Evolutionary conservation across 2,113 vertebrate species (phyloP), one percentile per base, ranked within the genome.

Genomic region (Erythrocercus mccallii): DNA sequence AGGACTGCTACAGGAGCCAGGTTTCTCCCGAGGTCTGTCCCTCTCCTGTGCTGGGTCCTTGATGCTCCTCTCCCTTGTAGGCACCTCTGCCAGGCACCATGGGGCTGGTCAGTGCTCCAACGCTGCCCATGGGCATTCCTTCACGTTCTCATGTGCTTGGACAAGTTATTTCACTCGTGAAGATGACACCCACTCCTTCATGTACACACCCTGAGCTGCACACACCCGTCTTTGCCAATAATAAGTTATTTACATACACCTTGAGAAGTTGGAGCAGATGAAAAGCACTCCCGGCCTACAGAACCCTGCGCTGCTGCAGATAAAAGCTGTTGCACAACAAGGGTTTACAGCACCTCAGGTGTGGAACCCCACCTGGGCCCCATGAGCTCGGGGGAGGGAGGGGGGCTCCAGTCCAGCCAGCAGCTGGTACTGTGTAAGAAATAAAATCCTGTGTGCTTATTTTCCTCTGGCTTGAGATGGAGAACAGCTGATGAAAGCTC

Each of bases 21-120:
- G 47, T 6, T 14, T 21, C 21, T 35, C 3, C 2, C 0, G 0
- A 44, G 58, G 31, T 30, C 1, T 3, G 20, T 35, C 50, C 47
- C 40, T 44, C 13, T 69, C 45, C 40, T n/a, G 38, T n/a, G 6
- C 11, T 20, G 3, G 11, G 23, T 40, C 65, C 53, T 51, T 17
- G 58, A 9, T 19, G 35, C 50, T 73, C 28, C 0, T 22, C 53
- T 3, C 12, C 45, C 40, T 35, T 1, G 10, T 0, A 11, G 66
- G 53, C 38, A 44, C 19, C 60, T 82, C 61, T 33, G 76, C 45
- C 51, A n/a, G 42, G 35, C 35, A 6, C 60, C 37, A 1, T 0
- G 4, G 42, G 23, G 16, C 5, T 7, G 68, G 45, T 50, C 73
- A 44, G 31, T 5, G 37, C 15, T n/a, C 56, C 48, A 13, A 4